Conservation (phyloP, 2,888 invertebrate genomes). For the Drosophila aldrichi region DNA sequence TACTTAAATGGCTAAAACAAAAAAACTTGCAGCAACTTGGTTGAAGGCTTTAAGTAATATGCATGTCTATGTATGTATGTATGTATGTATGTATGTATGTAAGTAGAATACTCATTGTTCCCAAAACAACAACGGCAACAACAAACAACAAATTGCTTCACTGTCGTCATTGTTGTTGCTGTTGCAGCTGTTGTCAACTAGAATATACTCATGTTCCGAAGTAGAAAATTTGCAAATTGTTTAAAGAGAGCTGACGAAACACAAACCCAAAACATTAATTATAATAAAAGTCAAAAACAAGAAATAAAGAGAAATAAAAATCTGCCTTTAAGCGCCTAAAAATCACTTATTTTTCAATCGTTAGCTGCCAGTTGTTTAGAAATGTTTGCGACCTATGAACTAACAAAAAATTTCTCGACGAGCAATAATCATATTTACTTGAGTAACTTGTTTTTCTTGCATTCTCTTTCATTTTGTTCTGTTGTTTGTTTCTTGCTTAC, state of each 20-base stretch:
- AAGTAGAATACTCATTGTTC: slow-evolving; percentile 72
- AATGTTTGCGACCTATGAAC: slow-evolving; percentile 70
- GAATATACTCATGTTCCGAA: slow-evolving; percentile 79
- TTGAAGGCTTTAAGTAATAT: slow-evolving; percentile 55
- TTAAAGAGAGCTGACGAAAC: slow-evolving; percentile 20
- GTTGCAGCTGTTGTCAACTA: slow-evolving; percentile 77
- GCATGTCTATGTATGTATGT: slow-evolving; percentile 18
- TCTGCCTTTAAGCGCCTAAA: slow-evolving; percentile 59
- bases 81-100: slow-evolving; percentile 32
- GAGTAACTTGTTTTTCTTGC: slow-evolving; percentile 29
- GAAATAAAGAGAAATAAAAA: slow-evolving; percentile 25
- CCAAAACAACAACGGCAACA: slow-evolving; percentile 54
- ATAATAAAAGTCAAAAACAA: slow-evolving; percentile 24
- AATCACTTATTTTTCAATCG: slow-evolving; percentile 73
- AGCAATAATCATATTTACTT: slow-evolving; percentile 61
- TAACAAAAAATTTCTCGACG: slow-evolving; percentile 65
- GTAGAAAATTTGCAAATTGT: slow-evolving; percentile 40
- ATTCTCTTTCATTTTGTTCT: slow-evolving; percentile 23
- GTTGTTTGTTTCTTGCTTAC: slow-evolving; percentile 4
- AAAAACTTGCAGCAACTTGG: slow-evolving; percentile 59
- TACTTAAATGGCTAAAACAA: slow-evolving; percentile 30
- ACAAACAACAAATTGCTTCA: slow-evolving; percentile 44
- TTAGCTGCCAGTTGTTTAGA: slow-evolving; percentile 59
- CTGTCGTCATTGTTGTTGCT: slow-evolving; percentile 32
- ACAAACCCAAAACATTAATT: slow-evolving; percentile 25